Evolutionary conservation across 64 coral and sea anemone species (phyloP), one percentile per base, ranked within the genome.

Genomic region (Exaiptasia diaphana): DNA sequence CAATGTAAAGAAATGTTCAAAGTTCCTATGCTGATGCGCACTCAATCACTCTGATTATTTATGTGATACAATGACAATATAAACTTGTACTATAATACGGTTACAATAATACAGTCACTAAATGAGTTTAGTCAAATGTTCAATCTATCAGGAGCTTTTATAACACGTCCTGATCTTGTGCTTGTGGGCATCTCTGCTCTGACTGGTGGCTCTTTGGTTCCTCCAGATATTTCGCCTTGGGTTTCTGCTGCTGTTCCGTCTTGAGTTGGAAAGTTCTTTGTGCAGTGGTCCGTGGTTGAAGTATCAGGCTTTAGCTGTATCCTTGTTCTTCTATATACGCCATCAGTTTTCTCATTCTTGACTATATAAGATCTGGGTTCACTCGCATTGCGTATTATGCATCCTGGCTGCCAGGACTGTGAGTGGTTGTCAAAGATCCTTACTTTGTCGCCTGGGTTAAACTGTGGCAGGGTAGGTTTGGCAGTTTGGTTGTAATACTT

Each of bases 291-390:
- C 44, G 35, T n/a, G n/a, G n/a, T n/a, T 44, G 71, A 0, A 49
- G 44, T 76, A 49, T 24, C 54, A 31, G n/a, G 57, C 35, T 53
- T 71, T 24, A 81, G 58, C 41, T 88, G 76, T 32, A 68, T 31
- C 53, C 41, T 81, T 14, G 77, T 82, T 23, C 77, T 67, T 36
- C 67, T 25, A 46, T 67, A 82, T 9, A 55, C 52, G 25, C 20
- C 53, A 74, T 82, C 65, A 23, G 64, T 89, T 31, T 14, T 14
- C 23, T 62, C 32, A 40, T 81, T 89, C n/a, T 61, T 4, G 25
- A 81, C 67, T 15, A 81, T 89, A 41, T 45, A 81, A 39, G 77
- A 89, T 72, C 65, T 80, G 11, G 76, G 86, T 73, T 89, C 77
- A 50, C 73, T 81, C 14, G 76, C 86, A 4, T 0, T 78, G 1